Evolutionary conservation across 2,888 invertebrate species (phyloP), one percentile per base, ranked within the genome.

Genomic region (Carabus problematicus): DNA sequence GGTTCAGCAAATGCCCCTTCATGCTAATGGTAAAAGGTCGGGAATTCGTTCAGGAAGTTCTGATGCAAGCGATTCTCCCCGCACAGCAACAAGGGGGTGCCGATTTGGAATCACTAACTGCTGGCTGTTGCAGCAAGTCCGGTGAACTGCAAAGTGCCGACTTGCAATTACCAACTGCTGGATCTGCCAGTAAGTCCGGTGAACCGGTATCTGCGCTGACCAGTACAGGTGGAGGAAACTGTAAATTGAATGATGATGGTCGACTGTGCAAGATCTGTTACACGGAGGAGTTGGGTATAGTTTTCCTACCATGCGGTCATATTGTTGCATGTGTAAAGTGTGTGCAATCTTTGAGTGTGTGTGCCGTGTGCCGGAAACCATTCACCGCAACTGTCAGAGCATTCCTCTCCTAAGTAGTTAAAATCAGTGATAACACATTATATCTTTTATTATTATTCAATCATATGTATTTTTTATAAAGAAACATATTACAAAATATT

Each of bases 291-390:
- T 88, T 93, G 75, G 92, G 92, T 74, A 91, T 97, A 71, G 92
- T 95, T 75, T 97, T 98, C 84, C 86, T 97, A 76, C 97, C 98
- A 60, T 98, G 98, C 83, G 94, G 96, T 73, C 98, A 98, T 84
- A 91, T 97, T 77, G 92, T 95, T 67, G 91, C 95, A 61, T 98
- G 98, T 84, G 90, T 91, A 64, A 91, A 92, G 77, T 98, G 98
- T 85, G 94, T 96, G 49, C 89, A 94, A 19, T 90, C 93, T 64
- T 88, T 96, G 70, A 88, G 89, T 75, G 90, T 88, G 75, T 97
- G 97, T 82, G 94, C 95, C 47, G 88, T 97, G 76, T 97, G 97
- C 84, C 88, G 97, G 70, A 85, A 88, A 76, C 85, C 86, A 64
- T 89, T 94, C 75, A 85, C 87, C 73, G 90, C 88, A 74, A 87